Conservation (phyloP, 37 sponge, comb jelly and placozoan species). For the Sycon ciliatum region DNA sequence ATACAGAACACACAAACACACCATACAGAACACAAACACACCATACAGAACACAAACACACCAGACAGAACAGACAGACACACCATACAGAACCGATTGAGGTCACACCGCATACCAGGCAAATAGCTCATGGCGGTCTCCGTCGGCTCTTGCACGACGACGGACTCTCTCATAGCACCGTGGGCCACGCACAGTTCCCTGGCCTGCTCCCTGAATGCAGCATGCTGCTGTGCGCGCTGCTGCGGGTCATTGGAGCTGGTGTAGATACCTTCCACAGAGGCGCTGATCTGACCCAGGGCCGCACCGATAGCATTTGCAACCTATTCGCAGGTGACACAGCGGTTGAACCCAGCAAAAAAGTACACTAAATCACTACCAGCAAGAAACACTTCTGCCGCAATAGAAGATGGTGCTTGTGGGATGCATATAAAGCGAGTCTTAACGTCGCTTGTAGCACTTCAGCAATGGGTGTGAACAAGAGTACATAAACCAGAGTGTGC, state of each 20-base stretch:
- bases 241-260: slow-evolving; percentile 1
- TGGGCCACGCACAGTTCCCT: slow-evolving; percentile 14
- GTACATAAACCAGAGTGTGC: too few species aligned
- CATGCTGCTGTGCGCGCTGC: background rate
- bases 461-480: too few species aligned
- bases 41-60: too few species aligned
- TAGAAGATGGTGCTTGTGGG: too few species aligned
- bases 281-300: slow-evolving; percentile 62
- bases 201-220: slow-evolving; percentile 15
- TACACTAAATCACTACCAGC: background rate
- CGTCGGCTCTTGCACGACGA: slow-evolving; percentile 34
- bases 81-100: too few species aligned
- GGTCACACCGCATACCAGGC: too few species aligned
- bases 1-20: too few species aligned
- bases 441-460: too few species aligned
- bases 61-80: too few species aligned
- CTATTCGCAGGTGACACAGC: slow-evolving; percentile 11
- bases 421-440: too few species aligned
- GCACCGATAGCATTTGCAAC: slow-evolving; percentile 91
- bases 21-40: too few species aligned
- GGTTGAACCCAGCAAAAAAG: background rate
- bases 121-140: slow-evolving; percentile 39
- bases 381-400: background rate
- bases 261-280: slow-evolving; percentile 39
- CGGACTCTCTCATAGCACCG: slow-evolving; percentile 29